phyloP scores from a whole-genome alignment of 2,888 invertebrate genomes.

The Beris morrisii region DNA sequence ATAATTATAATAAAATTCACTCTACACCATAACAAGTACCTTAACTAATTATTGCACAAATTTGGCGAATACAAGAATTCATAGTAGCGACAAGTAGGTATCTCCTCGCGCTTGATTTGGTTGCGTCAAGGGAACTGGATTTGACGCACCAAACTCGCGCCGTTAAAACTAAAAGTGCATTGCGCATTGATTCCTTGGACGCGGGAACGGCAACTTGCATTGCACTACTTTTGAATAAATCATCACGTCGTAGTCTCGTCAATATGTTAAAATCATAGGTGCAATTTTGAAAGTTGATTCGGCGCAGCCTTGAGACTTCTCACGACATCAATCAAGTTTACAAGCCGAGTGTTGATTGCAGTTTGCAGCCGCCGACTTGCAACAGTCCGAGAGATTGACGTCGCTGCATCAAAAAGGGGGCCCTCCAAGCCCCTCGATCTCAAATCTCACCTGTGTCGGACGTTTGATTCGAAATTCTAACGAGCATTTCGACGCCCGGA shows the following conservation, averaged over 20 bases:
- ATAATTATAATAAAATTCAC: neutral
- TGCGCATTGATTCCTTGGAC: too few species aligned
- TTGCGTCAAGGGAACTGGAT: conserved; percentile 7
- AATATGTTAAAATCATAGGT: neutral
- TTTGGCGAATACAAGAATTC: conserved; percentile 21
- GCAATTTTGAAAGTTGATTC: conserved; percentile 3
- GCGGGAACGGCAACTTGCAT: too few species aligned
- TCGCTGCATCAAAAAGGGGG: too few species aligned
- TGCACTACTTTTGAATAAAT: too few species aligned
- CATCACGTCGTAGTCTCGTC: too few species aligned
- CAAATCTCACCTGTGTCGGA: too few species aligned
- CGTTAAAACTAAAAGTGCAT: too few species aligned
- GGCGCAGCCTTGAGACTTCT: conserved; percentile 1
- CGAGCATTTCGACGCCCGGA: conserved; percentile 6
- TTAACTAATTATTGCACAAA: conserved; percentile 23
- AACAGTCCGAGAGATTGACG: too few species aligned
- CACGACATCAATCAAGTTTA: conserved; percentile 8
- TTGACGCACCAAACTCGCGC: too few species aligned
- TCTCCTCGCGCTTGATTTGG: conserved; percentile 21
- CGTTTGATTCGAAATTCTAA: too few species aligned
- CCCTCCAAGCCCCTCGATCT: too few species aligned
- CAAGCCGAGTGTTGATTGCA: conserved; percentile 13
- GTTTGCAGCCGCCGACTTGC: neutral
- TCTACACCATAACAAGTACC: conserved; percentile 7
- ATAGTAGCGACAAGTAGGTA: conserved; percentile 12